Evolutionary conservation across 1,140 invertebrate genomes (phyloP).

Genomic region (Formica selysi): DNA sequence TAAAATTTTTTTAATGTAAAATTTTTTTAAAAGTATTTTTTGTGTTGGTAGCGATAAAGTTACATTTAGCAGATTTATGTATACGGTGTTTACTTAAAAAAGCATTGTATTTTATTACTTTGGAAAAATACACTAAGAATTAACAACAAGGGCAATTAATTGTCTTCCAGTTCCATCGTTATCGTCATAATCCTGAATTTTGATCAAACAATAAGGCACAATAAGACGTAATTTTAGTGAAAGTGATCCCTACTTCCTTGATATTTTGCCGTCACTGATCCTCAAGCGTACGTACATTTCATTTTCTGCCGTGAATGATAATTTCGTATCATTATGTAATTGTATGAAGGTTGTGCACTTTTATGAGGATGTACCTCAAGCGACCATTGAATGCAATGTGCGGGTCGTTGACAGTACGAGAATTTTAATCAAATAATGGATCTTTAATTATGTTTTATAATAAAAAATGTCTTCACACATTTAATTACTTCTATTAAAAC

Average conservation of each 20-base stretch:
- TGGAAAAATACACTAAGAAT: not conserved
- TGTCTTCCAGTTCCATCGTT: slow-evolving; percentile 4
- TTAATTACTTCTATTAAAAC: not conserved
- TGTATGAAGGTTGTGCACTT: slow-evolving; percentile 59
- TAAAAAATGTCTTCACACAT: not conserved
- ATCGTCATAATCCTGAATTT: not conserved
- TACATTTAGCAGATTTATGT: not conserved
- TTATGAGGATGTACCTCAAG: not conserved
- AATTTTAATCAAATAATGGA: not conserved
- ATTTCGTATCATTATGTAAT: slow-evolving; percentile 71
- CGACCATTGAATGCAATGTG: not conserved
- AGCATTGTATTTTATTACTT: not conserved
- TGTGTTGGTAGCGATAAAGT: not conserved
- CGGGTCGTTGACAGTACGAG: not conserved
- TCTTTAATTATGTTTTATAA: not conserved
- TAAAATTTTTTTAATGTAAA: too few species aligned
- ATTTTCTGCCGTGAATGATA: slow-evolving; percentile 15
- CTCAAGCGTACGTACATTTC: slow-evolving; percentile 39
- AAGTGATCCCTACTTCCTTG: slow-evolving; percentile 79
- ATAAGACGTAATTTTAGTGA: slow-evolving; percentile 69
- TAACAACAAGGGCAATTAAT: not conserved
- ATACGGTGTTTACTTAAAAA: not conserved
- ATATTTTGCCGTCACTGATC: slow-evolving; percentile 61
- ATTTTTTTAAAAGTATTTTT: too few species aligned
- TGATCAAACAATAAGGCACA: slow-evolving; percentile 47